Evolutionary conservation across 2,888 invertebrate genomes (phyloP), one percentile per base, ranked within the genome.

Genomic region (Crepidodera aurea): DNA sequence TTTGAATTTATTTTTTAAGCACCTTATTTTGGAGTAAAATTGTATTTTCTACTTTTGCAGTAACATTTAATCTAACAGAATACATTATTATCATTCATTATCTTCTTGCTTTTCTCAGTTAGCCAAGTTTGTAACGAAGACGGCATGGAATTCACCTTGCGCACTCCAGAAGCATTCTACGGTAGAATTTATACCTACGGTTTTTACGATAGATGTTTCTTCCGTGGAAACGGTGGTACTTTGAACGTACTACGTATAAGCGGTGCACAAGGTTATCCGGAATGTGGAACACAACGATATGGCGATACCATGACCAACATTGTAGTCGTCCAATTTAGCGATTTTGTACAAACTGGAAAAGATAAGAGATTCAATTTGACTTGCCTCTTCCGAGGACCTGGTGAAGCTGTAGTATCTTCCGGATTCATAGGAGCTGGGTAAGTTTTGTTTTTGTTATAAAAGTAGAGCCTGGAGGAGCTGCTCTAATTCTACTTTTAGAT

Each of bases 221-320:
- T 93, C 85, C 87, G 94, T 59, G 95, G 95, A 7, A 94, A 93
- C 73, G 95, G 95, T 4, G 94, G 93, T 7, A 90, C 90, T 0
- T 86, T 88, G 1, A 94, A 94, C 73, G 92, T 91, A 1, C 81
- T 96, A 12, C 85, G 93, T 60, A 94, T 96, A 59, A 92, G 93
- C 72, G 94, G 94, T 12, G 90, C 93, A 1, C 93, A 93, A 79
- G 94, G 94, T n/a, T 94, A 94, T 80, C 95, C 95, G 0, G 93
- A 95, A 81, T 95, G 95, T 81, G 95, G 95, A 44, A 95, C 95
- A 1, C 92, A 93, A 77, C 70, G 81, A 61, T 94, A 92, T 74
- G 94, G 93, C 2, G 95, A 96, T 75, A 93, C 94, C 2, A 91
- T 95, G 89, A 95, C 95, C 62, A 96, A 95, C 76, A 95, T 96